Percentiles rank a stretch among this genome's conserved stretches.
Evolutionary conservation across 2,797 vertebrate genomes (phyloP).

Genomic region (Sebastes steindachneri): DNA sequence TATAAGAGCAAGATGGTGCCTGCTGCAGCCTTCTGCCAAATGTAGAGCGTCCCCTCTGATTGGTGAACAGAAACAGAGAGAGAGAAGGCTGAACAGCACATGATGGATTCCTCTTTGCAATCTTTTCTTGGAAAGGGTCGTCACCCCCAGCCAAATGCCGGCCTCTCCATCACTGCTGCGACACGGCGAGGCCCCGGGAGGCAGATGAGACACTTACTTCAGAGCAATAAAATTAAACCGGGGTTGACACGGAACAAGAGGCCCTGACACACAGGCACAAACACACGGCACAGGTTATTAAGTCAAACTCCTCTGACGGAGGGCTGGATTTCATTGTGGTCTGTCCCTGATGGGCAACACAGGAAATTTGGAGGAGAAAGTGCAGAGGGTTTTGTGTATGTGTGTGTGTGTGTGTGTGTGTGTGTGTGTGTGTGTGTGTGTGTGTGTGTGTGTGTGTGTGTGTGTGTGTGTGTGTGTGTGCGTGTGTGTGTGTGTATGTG

Average conservation of each 20-base stretch:
- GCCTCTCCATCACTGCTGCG: no score
- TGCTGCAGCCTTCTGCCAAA: background rate
- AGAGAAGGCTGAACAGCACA: background rate
- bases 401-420: background rate
- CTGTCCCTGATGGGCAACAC: background rate
- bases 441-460: background rate
- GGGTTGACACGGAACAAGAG: slow-evolving; percentile 9
- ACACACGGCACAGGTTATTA: slow-evolving; percentile 33
- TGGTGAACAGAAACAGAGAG: slow-evolving; percentile 2
- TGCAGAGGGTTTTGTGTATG: no score
- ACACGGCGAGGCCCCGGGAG: background rate
- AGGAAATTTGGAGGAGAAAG: no score
- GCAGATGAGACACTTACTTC: slow-evolving; percentile 2
- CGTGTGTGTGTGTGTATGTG: background rate
- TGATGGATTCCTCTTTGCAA: slow-evolving; percentile 29
- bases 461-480: background rate
- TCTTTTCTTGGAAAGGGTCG: no score
- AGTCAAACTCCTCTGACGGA: slow-evolving; percentile 34
- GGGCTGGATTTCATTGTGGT: slow-evolving; percentile 4
- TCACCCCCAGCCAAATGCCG: no score
- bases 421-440: background rate
- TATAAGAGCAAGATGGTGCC: background rate
- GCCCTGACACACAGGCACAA: slow-evolving; percentile 11
- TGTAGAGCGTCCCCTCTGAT: background rate
- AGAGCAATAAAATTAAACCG: slow-evolving; percentile 34